phyloP scores from a whole-genome alignment of 2,113 vertebrate genomes.

The Eulemur rufifrons region DNA sequence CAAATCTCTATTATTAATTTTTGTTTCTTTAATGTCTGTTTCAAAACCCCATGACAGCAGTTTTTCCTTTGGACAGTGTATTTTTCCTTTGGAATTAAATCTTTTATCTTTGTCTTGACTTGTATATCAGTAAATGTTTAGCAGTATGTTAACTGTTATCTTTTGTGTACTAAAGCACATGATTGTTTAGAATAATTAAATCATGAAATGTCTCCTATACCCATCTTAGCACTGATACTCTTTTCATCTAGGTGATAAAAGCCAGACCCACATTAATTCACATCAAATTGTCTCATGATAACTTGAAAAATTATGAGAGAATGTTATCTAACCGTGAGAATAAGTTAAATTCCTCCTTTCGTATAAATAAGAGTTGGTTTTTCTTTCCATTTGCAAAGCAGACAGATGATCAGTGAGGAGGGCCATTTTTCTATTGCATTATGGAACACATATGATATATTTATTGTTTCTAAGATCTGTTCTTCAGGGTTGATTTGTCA shows the following conservation, averaged over 20 bases:
- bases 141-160: conserved; percentile 81
- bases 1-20: background rate
- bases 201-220: conserved; percentile 61
- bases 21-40: conserved; percentile 57
- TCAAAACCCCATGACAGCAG: conserved; percentile 70
- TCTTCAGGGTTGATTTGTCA: conserved; percentile 57
- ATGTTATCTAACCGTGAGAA: conserved; percentile 74
- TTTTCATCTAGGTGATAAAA: conserved; percentile 82
- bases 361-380: background rate
- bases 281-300: conserved; percentile 78
- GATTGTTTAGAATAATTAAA: conserved; percentile 84
- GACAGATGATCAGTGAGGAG: background rate
- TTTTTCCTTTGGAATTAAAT: conserved; percentile 78
- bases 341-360: conserved; percentile 69
- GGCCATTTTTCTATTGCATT: conserved; percentile 48
- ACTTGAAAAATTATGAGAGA: conserved; percentile 76
- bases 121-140: conserved; percentile 78
- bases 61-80: conserved; percentile 47
- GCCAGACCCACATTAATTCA: conserved; percentile 79
- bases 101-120: conserved; percentile 81
- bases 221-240: conserved; percentile 64
- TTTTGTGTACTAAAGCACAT: conserved; percentile 75
- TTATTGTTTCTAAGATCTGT: conserved; percentile 59
- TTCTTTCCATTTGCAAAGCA: conserved; percentile 23
- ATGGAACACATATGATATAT: conserved; percentile 46